Base-by-base conservation (phyloP, 2,113 vertebrate species). In the Piprites chloris region DNA sequence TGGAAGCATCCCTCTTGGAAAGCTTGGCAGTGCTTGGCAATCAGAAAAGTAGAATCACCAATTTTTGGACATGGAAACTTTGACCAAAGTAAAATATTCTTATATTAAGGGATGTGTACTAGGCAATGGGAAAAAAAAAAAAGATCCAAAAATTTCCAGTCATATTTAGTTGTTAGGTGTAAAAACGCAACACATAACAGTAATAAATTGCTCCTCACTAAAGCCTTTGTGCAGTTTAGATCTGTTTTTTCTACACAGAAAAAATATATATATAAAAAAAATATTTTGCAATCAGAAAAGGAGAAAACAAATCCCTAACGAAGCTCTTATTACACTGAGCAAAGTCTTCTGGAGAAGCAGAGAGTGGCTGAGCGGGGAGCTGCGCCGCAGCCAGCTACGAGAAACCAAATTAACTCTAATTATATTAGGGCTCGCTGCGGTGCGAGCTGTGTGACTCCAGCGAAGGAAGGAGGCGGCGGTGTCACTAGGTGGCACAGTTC, bases 401-500 rank as follows among this genome's bases (percentile, higher is more conserved):
- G 95, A 97, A 98, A 97, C 95, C 97, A 97, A 97, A 98, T 98
- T 97, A 98, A 88, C 74, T 46, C 92, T 98, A 98, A 98, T 98
- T 98, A 97, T 95, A 89, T 59, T 94, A 80, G 56, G 42, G 89
- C 97, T 97, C 88, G 97, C 98, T 97, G 98, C 80, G 95, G 97
- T 80, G 97, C 87, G 90, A 96, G 79, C 97, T 96, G 93, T 93
- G 96, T 93, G 97, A 95, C 96, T 98, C 94, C 98, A 96, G 87
- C 93, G 46, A 93, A 94, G 96, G 97, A 97, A 81, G 80, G 56
- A 95, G 97, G 95, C 93, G 74, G 95, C 89, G 35, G 8, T 97
- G 97, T 97, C 98, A 98, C 98, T 98, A 98, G 98, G 97, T 98
- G 98, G 98, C 98, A 98, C 97, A 97, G 95, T 98, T 97, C 95